phyloP scores from a whole-genome alignment of 2,888 invertebrate genomes.

The Drosophila suboccidentalis region DNA sequence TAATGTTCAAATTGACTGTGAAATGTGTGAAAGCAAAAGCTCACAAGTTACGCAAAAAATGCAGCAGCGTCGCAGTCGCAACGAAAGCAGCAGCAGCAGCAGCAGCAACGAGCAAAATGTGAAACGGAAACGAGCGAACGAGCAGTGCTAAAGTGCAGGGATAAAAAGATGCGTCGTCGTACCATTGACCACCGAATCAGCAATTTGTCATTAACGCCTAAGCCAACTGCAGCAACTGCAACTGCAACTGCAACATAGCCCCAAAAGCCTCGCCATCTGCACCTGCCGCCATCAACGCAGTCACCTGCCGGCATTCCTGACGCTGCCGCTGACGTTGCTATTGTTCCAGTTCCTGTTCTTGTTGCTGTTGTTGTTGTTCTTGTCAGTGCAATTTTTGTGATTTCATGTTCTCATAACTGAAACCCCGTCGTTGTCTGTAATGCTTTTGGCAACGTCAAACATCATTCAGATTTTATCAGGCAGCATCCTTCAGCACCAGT shows the following conservation, averaged over 20 bases:
- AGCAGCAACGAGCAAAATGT: slow-evolving; percentile 62
- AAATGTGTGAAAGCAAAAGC: slow-evolving; percentile 66
- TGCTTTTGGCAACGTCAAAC: slow-evolving; percentile 50
- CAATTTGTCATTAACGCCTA: slow-evolving; percentile 66
- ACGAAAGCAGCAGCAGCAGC: slow-evolving; percentile 21
- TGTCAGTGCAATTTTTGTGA: slow-evolving; percentile 43
- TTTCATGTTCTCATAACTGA: slow-evolving; percentile 63
- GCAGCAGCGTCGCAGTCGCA: slow-evolving; percentile 60
- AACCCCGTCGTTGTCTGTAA: slow-evolving; percentile 29
- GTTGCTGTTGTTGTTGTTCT: slow-evolving; percentile 39
- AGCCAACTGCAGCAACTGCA: slow-evolving; percentile 54
- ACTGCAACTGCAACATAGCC: slow-evolving; percentile 45
- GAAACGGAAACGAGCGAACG: slow-evolving; percentile 67
- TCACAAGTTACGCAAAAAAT: slow-evolving; percentile 78
- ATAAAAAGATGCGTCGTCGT: slow-evolving; percentile 63
- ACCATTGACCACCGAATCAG: slow-evolving; percentile 75
- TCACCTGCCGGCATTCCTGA: slow-evolving; percentile 50
- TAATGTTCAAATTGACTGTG: slow-evolving; percentile 67
- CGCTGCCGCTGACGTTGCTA: slow-evolving; percentile 17
- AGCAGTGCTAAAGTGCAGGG: slow-evolving; percentile 59
- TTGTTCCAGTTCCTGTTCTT: slow-evolving; percentile 32
- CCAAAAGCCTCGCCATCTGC: slow-evolving; percentile 42
- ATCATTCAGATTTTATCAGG: slow-evolving; percentile 28
- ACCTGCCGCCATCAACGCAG: slow-evolving; percentile 35
- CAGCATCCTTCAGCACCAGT: slow-evolving; percentile 37